A percentile compares a stretch with the other conserved stretches of the same genome.
Conservation (phyloP, 1,140 invertebrate species). For the Macrobrachium rosenbergii region DNA sequence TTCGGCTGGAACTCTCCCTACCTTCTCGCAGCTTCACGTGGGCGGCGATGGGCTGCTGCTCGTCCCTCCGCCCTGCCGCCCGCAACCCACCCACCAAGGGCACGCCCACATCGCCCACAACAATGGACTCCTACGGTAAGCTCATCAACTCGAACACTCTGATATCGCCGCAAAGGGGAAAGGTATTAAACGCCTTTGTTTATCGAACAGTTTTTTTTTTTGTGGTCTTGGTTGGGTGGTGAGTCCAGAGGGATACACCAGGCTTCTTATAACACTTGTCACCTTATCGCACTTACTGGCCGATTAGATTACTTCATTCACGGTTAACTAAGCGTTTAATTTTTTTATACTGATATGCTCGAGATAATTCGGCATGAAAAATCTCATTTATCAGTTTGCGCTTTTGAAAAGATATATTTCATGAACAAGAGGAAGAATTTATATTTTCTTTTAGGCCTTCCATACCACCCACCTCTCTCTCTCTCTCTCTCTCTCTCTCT, state of each 20-base stretch:
- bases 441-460: neutral
- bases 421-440: too few relatives aligned
- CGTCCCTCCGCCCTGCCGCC: constrained; percentile 37
- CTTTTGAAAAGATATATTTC: neutral
- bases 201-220: neutral
- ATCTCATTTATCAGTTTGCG: neutral
- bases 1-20: constrained; percentile 49
- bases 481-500: constrained; percentile 15
- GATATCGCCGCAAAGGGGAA: too few relatives aligned
- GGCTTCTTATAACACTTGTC: too few relatives aligned
- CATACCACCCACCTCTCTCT: neutral
- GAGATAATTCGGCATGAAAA: neutral
- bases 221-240: neutral
- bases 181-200: too few relatives aligned
- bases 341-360: too few relatives aligned
- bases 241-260: too few relatives aligned
- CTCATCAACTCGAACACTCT: neutral
- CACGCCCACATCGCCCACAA: constrained; percentile 40
- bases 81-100: constrained; percentile 42
- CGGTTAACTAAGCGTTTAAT: too few relatives aligned
- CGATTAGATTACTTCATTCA: too few relatives aligned
- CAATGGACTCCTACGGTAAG: constrained; percentile 26
- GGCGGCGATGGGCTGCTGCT: constrained; percentile 43
- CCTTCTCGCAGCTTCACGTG: constrained; percentile 45
- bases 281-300: too few relatives aligned